Base-by-base conservation (phyloP, 2,888 invertebrate species). In the Stictocephala bisonia region DNA sequence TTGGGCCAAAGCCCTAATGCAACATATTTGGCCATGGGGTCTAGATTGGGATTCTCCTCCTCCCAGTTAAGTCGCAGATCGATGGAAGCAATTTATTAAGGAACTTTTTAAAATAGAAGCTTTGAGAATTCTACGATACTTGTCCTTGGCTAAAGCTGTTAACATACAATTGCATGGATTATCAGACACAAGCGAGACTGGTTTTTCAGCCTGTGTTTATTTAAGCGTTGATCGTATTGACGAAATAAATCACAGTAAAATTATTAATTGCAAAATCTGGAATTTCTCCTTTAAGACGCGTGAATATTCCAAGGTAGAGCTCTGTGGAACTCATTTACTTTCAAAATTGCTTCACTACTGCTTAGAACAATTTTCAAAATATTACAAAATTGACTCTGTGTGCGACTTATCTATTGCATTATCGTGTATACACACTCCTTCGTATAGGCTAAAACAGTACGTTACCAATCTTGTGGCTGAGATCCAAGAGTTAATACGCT, bases 301-400 rank as follows among this genome's bases (percentile, higher is more conserved):
- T 75, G 3, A 76, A 77, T 0, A 71, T 80, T 24, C 77, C 79
- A 6, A 53, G 79, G 3, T 80, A 7, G 78, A 80, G 27, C 69
- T 81, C 13, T 73, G 76, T 18, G 72, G 70, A 48, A 74, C 76
- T 7, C n/a, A 58, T 58, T 56, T 76, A 67, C 58, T 44, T 11
- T 26, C 68, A 13, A 48, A 48, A 11, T 20, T 68, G 79, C 77
- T 78, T 69, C 75, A 24, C 77, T 79, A 56, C 79, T 75, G 6
- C 75, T 71, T 3, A 29, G 77, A 78, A 48, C 71, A 69, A 3
- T 31, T 41, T 78, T 48, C 50, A 67, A 13, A 79, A 78, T 77
- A 75, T 22, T 58, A 77, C 76, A 73, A 73, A 4, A 79, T 78
- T 6, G 72, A 77, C n/a, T 75, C 74, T 1, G 73, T 78, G 15